Conservation (phyloP, 2,888 invertebrate species). For the Ctena decussata region DNA sequence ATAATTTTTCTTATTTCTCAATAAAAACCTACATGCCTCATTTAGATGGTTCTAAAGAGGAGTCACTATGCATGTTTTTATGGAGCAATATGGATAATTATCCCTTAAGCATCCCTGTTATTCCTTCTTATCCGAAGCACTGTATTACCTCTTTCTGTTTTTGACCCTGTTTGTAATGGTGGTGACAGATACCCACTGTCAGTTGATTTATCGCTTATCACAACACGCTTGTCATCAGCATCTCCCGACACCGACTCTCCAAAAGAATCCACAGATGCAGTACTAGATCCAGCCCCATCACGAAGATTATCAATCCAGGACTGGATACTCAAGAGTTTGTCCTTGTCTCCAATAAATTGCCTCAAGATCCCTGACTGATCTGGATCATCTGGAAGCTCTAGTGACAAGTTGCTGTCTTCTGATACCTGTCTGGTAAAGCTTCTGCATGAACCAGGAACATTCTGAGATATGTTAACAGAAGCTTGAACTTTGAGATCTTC, state of each 20-base stretch:
- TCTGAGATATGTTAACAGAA: background rate
- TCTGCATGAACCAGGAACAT: background rate
- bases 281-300: constrained; percentile 40
- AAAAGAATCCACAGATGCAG: constrained; percentile 18
- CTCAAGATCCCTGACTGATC: constrained; percentile 22
- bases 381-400: background rate
- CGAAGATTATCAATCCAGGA: constrained; percentile 69
- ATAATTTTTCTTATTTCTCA: too few species aligned
- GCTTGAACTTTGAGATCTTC: background rate
- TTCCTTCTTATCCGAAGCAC: too few species aligned
- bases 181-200: constrained; percentile 50
- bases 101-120: too few species aligned
- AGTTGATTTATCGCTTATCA: background rate
- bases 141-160: constrained; percentile 32
- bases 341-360: constrained; percentile 61
- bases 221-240: constrained; percentile 9
- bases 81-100: too few species aligned
- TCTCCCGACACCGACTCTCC: background rate
- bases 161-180: background rate
- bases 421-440: background rate
- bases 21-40: too few species aligned
- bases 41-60: too few species aligned
- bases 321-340: constrained; percentile 69
- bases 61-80: too few species aligned
- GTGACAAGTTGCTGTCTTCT: background rate